phyloP scores from a whole-genome alignment of 1,140 invertebrate genomes.

The Dolichoris vasculosae region DNA sequence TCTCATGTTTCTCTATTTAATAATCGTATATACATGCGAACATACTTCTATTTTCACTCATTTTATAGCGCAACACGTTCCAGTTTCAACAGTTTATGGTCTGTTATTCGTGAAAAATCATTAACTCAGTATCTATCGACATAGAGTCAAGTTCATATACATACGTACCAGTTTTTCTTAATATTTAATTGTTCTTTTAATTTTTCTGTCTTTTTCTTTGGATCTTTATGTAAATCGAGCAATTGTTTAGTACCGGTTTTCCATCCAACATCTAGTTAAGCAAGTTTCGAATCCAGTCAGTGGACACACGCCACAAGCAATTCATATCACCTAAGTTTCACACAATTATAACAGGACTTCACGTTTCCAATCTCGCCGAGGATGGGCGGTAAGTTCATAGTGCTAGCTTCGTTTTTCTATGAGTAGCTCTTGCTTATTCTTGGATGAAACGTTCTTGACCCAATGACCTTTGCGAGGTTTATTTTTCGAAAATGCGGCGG shows the following conservation, averaged over 20 bases:
- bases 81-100: background rate
- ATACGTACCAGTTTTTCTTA: background rate
- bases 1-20: background rate
- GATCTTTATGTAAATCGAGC: background rate
- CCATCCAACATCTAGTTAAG: background rate
- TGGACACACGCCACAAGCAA: background rate
- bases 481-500: background rate
- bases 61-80: background rate
- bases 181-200: background rate
- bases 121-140: background rate
- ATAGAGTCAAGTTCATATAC: background rate
- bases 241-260: background rate
- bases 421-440: background rate
- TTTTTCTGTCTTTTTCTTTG: background rate
- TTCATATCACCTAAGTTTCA: background rate
- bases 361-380: background rate
- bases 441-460: background rate
- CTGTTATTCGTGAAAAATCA: background rate
- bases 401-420: background rate
- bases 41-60: too few species aligned
- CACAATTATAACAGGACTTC: background rate
- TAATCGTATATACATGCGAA: too few species aligned
- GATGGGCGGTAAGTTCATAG: slow-evolving; percentile 6
- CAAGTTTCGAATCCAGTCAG: background rate
- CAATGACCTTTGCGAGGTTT: background rate